Base-by-base conservation (phyloP, 1,140 invertebrate genomes). In the Eciton burchellii region DNA sequence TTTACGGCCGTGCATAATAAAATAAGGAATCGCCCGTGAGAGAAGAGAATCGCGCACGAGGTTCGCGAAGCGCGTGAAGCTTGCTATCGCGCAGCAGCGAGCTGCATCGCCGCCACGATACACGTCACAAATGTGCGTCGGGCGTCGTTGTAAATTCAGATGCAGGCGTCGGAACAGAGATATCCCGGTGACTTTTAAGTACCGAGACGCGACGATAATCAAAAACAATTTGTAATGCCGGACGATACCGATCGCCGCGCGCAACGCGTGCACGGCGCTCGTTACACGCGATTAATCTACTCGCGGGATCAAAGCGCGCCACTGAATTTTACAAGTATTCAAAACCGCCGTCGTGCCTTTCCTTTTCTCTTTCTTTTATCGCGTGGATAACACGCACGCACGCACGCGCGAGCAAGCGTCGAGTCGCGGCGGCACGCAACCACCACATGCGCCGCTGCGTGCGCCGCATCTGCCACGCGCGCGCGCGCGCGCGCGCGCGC, bases 401-500 rank as follows among this genome's bases (percentile, higher is more conserved):
- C 41, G 52, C 73, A 65, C 56, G 43, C 62, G 12, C 52, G 52
- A n/a, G n/a, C n/a, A n/a, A n/a, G n/a, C n/a, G 26, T 35, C 47
- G 57, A 24, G 35, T 49, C 72, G 47, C 73, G 49, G 35, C 47
- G 63, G 63, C 63, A 77, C 26, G 59, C 59, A 29, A 62, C 71
- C 68, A n/a, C n/a, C n/a, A n/a, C n/a, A n/a, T n/a, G n/a, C n/a
- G n/a, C n/a, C n/a, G n/a, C n/a, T n/a, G n/a, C n/a, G 54, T 35
- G 52, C 76, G 71, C 74, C 26, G 81, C 56, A 63, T 82, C 81
- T 82, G 35, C 83, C 35, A 6, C 35, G n/a, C 84, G 63, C 71
- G 35, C 71, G 41, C 74, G 83, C 79, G 82, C 81, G 73, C 47
- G 74, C 68, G 74, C 49, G 74, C 63, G 63, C 63, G 43, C 12